phyloP scores from a whole-genome alignment of 2,888 invertebrate genomes.

The Papilio gigon region DNA sequence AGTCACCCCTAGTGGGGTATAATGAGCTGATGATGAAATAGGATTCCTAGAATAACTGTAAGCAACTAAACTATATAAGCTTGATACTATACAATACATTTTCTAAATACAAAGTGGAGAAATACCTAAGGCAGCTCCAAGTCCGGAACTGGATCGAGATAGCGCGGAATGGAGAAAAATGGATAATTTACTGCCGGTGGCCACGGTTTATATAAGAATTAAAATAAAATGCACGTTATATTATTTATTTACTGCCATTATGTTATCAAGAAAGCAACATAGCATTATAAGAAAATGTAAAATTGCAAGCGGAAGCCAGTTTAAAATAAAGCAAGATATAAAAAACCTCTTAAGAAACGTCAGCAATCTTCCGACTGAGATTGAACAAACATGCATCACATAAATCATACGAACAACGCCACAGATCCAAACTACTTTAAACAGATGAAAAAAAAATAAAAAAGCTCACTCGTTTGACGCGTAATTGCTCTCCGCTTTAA shows the following conservation, averaged over 20 bases:
- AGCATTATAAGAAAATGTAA: not conserved
- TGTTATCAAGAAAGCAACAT: not conserved
- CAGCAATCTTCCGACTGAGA: not conserved
- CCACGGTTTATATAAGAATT: too few species aligned
- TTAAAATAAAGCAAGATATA: not conserved
- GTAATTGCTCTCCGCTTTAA: constrained; percentile 22
- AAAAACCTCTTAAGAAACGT: not conserved
- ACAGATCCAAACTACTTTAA: not conserved
- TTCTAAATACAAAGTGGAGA: too few species aligned
- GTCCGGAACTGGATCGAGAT: too few species aligned
- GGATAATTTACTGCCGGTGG: too few species aligned
- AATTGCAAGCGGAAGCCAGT: not conserved
- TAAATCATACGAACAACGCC: not conserved
- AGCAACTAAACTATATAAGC: too few species aligned
- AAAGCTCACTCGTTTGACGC: constrained; percentile 32
- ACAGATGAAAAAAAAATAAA: constrained; percentile 9
- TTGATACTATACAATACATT: too few species aligned
- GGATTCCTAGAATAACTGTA: too few species aligned
- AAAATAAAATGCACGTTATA: not conserved
- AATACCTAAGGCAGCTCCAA: too few species aligned
- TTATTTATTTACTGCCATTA: not conserved
- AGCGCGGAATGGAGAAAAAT: too few species aligned
- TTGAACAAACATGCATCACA: not conserved
- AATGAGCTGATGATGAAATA: too few species aligned
- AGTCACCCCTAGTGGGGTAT: too few species aligned